Evolutionary conservation across 2,888 invertebrate genomes (phyloP).

Genomic region (Volucella inflata): DNA sequence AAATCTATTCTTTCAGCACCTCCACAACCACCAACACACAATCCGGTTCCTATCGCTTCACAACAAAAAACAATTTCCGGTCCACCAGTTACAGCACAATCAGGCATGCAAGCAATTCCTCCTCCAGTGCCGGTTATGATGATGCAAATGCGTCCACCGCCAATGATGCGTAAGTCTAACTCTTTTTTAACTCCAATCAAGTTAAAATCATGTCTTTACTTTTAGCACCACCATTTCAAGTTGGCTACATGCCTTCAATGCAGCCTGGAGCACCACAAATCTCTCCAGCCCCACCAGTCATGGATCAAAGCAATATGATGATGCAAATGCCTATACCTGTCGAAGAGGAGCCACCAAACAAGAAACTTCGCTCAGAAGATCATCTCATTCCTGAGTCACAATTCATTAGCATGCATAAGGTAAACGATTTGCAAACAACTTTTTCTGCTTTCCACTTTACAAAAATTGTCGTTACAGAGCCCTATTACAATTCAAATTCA

Average conservation of each 20-base stretch:
- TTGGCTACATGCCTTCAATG: conserved; percentile 83
- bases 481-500: conserved; percentile 92
- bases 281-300: conserved; percentile 84
- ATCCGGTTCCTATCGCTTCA: conserved; percentile 73
- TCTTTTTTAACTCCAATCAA: neutral
- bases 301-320: conserved; percentile 85
- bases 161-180: conserved; percentile 83
- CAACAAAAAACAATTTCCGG: conserved; percentile 78
- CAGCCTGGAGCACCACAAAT: conserved; percentile 81
- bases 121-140: conserved; percentile 82
- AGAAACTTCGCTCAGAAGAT: conserved; percentile 96
- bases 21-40: conserved; percentile 81
- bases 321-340: conserved; percentile 81
- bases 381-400: conserved; percentile 94
- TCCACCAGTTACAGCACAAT: conserved; percentile 77
- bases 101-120: conserved; percentile 78
- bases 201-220: neutral
- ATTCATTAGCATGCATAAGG: conserved; percentile 89
- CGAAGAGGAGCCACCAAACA: conserved; percentile 94
- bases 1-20: conserved; percentile 81
- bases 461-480: conserved; percentile 84
- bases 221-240: conserved; percentile 84
- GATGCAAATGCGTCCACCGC: conserved; percentile 83
- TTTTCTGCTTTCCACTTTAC: neutral
- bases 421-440: conserved; percentile 77